Evolutionary conservation across 64 coral and sea anemone species (phyloP).

Genomic region (Platygyra sinensis): DNA sequence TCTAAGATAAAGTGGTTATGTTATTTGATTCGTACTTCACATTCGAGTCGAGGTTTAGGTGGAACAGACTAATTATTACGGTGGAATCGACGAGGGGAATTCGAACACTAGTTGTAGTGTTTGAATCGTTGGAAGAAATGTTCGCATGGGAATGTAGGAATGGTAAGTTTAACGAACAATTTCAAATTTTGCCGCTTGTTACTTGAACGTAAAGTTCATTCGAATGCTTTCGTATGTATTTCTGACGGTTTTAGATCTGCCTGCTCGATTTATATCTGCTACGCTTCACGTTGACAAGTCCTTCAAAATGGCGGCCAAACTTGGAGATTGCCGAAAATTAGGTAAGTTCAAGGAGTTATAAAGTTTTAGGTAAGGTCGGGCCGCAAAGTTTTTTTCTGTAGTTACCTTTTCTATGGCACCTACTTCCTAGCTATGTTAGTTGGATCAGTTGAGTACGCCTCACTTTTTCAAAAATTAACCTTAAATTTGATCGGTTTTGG

Average conservation of each 20-base stretch:
- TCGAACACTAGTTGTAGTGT: too few species aligned
- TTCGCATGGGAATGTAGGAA: too few species aligned
- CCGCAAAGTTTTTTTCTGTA: slow-evolving; percentile 41
- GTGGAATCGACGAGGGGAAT: too few species aligned
- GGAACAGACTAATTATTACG: too few species aligned
- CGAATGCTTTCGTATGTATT: slow-evolving; percentile 4
- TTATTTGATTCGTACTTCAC: too few species aligned
- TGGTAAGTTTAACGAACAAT: too few species aligned
- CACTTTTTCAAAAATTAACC: slow-evolving; percentile 42
- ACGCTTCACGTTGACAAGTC: slow-evolving; percentile 21
- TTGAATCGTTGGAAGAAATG: too few species aligned
- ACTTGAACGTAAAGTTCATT: too few species aligned
- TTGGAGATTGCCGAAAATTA: slow-evolving; percentile 38
- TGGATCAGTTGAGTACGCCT: slow-evolving; percentile 36
- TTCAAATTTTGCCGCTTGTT: too few species aligned
- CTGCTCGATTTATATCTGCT: slow-evolving; percentile 39
- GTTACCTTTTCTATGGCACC: slow-evolving; percentile 40
- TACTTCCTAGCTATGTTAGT: slow-evolving; percentile 29
- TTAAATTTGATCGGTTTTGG: slow-evolving; percentile 44
- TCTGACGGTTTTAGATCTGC: slow-evolving; percentile 41
- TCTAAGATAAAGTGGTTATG: too few species aligned
- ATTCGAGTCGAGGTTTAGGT: too few species aligned
- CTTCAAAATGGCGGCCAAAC: slow-evolving; percentile 21
- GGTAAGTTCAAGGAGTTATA: slow-evolving; percentile 37
- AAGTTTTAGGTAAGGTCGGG: slow-evolving; percentile 38